phyloP scores from a whole-genome alignment of 23 tunicate species.

The Corella eumyota region DNA sequence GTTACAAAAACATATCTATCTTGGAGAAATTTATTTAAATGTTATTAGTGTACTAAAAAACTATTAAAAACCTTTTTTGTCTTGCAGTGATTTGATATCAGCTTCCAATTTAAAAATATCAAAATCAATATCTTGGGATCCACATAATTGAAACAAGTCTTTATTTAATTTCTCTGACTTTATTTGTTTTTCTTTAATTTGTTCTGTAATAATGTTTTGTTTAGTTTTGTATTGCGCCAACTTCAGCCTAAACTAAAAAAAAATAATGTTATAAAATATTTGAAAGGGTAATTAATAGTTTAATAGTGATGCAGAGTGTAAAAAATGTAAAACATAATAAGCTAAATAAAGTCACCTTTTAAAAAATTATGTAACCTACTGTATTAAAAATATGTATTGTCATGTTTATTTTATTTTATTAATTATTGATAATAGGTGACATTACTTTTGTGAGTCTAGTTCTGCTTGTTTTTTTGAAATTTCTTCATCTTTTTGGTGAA shows the following conservation, averaged over 20 bases:
- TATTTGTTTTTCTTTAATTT: constrained; percentile 32
- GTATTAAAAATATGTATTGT: no score
- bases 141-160: constrained; percentile 62
- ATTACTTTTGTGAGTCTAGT: constrained; percentile 32
- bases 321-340: not conserved
- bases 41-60: no score
- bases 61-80: constrained; percentile 66
- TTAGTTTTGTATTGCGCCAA: constrained; percentile 15
- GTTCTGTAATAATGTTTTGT: constrained; percentile 25
- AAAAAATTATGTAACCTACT: no score
- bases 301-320: no score
- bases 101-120: constrained; percentile 38
- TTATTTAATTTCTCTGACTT: constrained; percentile 42
- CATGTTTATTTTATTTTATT: no score
- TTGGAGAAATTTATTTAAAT: no score
- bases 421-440: not conserved
- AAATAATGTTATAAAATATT: not conserved
- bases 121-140: constrained; percentile 57
- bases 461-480: constrained; percentile 7
- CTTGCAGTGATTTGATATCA: constrained; percentile 65
- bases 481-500: constrained; percentile 35
- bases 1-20: no score
- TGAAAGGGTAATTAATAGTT: not conserved
- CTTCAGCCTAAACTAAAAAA: constrained; percentile 5
- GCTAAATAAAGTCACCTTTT: no score